These are phyloP conservation scores for Ammospiza caudacuta DNA, from an alignment of 2,113 vertebrate genomes.

Conservation along the genomic window DNA sequence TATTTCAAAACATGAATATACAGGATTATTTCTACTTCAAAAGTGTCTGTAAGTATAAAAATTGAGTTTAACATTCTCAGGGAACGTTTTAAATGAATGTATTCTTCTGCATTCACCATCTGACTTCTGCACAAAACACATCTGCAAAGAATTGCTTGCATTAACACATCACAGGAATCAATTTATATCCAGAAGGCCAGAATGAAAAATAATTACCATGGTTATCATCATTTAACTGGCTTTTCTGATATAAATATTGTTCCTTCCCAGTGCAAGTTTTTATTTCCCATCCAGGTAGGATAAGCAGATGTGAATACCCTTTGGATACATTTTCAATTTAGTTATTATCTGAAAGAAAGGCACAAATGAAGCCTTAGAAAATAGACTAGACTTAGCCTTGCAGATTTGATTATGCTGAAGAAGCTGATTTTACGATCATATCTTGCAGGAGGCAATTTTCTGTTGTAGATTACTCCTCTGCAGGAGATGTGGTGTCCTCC, in stretches of 20 bases:
- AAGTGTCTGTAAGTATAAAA: background rate
- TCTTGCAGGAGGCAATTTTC: background rate
- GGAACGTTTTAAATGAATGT: background rate
- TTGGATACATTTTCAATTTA: background rate
- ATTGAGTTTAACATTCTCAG: background rate
- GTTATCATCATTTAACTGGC: background rate
- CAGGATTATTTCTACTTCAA: background rate
- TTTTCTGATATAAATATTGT: background rate
- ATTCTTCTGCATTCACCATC: background rate
- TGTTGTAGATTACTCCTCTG: background rate
- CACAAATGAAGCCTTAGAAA: background rate
- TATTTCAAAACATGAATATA: background rate
- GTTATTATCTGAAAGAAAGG: background rate
- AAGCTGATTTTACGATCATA: background rate
- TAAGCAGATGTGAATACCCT: background rate
- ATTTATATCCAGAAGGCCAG: background rate
- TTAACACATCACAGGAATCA: background rate
- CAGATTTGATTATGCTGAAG: background rate
- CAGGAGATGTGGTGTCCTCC: background rate
- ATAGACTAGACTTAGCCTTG: background rate
- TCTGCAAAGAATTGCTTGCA: background rate
- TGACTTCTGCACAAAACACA: background rate
- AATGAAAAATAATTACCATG: background rate
- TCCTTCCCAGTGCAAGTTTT: background rate
- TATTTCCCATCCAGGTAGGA: background rate